phyloP scores from a whole-genome alignment of 2,113 vertebrate genomes.

The Camelus bactrianus region DNA sequence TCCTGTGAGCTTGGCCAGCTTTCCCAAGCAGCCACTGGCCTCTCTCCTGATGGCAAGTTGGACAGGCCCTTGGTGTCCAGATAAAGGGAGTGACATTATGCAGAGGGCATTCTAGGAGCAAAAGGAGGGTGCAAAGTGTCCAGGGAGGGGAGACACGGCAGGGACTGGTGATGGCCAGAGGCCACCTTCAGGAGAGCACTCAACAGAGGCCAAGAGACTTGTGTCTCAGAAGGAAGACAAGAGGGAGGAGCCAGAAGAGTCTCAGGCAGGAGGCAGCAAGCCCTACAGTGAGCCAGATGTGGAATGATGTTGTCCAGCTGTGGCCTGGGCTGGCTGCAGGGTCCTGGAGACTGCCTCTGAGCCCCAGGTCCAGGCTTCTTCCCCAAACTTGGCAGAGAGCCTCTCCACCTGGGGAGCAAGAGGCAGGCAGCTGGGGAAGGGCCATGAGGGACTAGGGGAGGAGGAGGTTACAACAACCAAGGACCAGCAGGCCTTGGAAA shows the following conservation, averaged over 20 bases:
- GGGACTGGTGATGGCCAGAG: not conserved
- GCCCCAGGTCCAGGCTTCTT: not conserved
- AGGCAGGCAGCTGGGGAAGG: not conserved
- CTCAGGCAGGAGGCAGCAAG: not conserved
- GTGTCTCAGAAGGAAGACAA: not conserved
- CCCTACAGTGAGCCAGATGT: not conserved
- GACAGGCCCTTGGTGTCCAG: conserved; percentile 63
- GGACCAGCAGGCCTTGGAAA: not conserved
- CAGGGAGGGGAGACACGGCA: not conserved
- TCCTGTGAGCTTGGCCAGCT: conserved; percentile 79
- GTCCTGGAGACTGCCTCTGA: not conserved
- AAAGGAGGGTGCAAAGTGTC: not conserved
- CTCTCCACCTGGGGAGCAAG: not conserved
- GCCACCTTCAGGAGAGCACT: not conserved
- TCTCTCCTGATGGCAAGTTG: conserved; percentile 66
- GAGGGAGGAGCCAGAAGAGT: not conserved
- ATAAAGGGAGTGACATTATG: conserved; percentile 31
- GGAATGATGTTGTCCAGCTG: not conserved
- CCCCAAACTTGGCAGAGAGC: not conserved
- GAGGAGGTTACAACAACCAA: not conserved
- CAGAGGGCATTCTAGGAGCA: not conserved
- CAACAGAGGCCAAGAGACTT: not conserved
- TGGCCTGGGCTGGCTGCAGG: not conserved
- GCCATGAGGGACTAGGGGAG: not conserved
- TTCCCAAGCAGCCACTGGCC: conserved; percentile 71